These are phyloP conservation scores for Amiota minor DNA, from an alignment of 2,888 invertebrate species.

Conservation along the genomic window DNA sequence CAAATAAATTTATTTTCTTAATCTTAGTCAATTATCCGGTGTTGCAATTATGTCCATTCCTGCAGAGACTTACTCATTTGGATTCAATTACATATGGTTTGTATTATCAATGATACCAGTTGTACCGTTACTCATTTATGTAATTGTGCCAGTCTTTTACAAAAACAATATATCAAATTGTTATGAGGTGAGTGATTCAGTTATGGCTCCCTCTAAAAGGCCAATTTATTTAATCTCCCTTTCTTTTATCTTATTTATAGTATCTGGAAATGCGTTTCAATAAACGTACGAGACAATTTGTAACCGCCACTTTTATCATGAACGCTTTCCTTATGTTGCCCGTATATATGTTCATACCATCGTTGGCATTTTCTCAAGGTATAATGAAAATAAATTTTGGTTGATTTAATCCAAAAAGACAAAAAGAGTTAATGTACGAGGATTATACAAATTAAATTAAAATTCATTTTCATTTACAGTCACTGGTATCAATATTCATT, in stretches of 20 bases:
- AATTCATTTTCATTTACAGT: slow-evolving; percentile 71
- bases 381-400: slow-evolving; percentile 44
- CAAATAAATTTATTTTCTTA: slow-evolving; percentile 13
- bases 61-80: slow-evolving; percentile 75
- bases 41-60: slow-evolving; percentile 76
- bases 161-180: slow-evolving; percentile 75
- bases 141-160: slow-evolving; percentile 75
- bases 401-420: background rate
- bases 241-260: slow-evolving; percentile 46
- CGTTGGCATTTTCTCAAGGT: slow-evolving; percentile 71
- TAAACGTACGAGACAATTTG: slow-evolving; percentile 63
- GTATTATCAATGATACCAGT: slow-evolving; percentile 72
- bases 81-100: slow-evolving; percentile 73
- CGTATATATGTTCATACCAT: slow-evolving; percentile 69
- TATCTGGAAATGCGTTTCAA: slow-evolving; percentile 70
- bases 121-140: slow-evolving; percentile 64
- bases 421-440: background rate
- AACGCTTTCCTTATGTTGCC: slow-evolving; percentile 66
- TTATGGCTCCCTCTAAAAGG: background rate
- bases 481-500: slow-evolving; percentile 76
- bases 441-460: slow-evolving; percentile 32
- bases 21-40: slow-evolving; percentile 75
- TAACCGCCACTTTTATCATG: slow-evolving; percentile 65
- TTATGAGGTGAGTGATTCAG: slow-evolving; percentile 71
- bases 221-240: background rate